Evolutionary conservation across 2,797 vertebrate species (phyloP).

Genomic region (Sandelia bainsii): DNA sequence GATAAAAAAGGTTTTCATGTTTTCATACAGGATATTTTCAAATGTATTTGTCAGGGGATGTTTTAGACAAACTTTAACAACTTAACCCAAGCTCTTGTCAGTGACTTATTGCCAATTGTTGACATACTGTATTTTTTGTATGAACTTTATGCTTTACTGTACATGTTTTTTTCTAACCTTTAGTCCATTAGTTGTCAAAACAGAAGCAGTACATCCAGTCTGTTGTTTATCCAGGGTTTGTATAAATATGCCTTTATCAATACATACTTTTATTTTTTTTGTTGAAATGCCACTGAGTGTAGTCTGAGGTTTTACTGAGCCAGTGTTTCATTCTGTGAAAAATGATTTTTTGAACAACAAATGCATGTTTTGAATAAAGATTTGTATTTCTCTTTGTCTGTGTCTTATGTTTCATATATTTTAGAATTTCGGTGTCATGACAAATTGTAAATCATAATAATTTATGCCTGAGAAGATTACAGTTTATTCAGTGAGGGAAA

Average conservation of each 20-base stretch:
- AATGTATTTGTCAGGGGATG: slow-evolving; percentile 11
- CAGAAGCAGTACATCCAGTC: not conserved
- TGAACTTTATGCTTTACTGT: not conserved
- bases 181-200: not conserved
- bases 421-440: not conserved
- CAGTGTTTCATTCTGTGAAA: slow-evolving; percentile 52
- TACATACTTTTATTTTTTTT: slow-evolving; percentile 22
- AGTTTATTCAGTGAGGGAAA: not conserved
- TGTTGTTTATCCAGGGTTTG: not conserved
- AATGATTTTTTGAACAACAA: slow-evolving; percentile 57
- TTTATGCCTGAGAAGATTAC: not conserved
- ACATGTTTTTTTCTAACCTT: not conserved
- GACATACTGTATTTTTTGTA: not conserved
- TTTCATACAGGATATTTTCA: slow-evolving; percentile 15
- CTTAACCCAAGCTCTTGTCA: not conserved
- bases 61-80: slow-evolving; percentile 25
- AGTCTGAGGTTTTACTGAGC: slow-evolving; percentile 37
- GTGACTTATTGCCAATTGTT: slow-evolving; percentile 23
- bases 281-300: slow-evolving; percentile 35
- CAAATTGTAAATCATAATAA: not conserved
- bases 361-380: slow-evolving; percentile 69
- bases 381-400: slow-evolving; percentile 27
- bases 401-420: slow-evolving; percentile 8
- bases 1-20: slow-evolving; percentile 6
- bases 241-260: slow-evolving; percentile 1